Evolutionary conservation across 2,888 invertebrate species (phyloP).

Genomic region (Leucoma salicis): DNA sequence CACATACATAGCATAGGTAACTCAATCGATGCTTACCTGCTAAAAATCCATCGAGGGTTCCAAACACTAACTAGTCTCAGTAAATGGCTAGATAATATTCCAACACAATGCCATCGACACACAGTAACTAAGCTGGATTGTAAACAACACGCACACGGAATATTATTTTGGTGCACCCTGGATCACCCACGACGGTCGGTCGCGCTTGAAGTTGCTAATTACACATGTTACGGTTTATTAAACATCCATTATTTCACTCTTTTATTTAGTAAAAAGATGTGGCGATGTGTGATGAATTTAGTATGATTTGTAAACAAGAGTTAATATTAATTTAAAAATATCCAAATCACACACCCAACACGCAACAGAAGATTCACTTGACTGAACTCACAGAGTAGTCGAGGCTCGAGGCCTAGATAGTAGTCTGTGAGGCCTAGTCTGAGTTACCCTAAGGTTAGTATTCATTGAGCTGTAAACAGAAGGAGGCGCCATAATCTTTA

Average conservation of each 20-base stretch:
- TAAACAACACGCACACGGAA: constrained; percentile 37
- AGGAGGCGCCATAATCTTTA: too few species aligned
- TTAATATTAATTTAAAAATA: constrained; percentile 16
- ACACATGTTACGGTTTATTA: constrained; percentile 15
- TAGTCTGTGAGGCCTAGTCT: too few species aligned
- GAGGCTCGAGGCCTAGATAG: too few species aligned
- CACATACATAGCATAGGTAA: constrained; percentile 25
- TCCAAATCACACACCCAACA: constrained; percentile 7
- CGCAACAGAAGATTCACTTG: constrained; percentile 12
- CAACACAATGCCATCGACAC: constrained; percentile 18
- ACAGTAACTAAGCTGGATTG: constrained; percentile 18
- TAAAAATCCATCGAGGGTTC: constrained; percentile 61
- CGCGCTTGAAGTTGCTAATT: constrained; percentile 28
- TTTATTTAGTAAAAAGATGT: not conserved
- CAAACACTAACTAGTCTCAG: constrained; percentile 6
- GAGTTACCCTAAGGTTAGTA: too few species aligned
- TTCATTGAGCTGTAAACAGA: too few species aligned
- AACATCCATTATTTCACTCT: constrained; percentile 1
- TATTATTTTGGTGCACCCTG: constrained; percentile 36
- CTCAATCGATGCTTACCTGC: constrained; percentile 49
- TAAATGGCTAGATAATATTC: constrained; percentile 4
- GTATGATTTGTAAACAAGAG: constrained; percentile 14
- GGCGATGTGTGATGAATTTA: not conserved
- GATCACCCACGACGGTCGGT: constrained; percentile 41
- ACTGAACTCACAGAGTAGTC: too few species aligned